Conservation (phyloP, 2,797 vertebrate species). For the Muscicapa comitata region DNA sequence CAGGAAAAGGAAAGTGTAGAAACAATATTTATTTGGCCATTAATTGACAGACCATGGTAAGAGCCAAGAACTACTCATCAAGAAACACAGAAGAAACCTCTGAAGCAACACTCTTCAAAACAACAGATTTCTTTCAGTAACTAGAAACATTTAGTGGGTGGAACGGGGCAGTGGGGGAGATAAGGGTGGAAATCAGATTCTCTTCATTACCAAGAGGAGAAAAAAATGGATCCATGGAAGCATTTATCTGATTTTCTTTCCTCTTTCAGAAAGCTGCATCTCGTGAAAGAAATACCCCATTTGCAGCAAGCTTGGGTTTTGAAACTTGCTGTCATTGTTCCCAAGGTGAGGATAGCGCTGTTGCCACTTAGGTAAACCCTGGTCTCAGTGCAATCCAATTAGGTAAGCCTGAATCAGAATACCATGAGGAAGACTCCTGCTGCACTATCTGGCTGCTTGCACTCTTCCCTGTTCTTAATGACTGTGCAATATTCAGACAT, state of each 20-base stretch:
- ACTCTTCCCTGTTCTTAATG: not conserved
- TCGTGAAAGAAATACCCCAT: not conserved
- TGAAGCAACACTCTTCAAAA: not conserved
- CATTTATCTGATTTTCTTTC: not conserved
- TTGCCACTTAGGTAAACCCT: not conserved
- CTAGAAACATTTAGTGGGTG: not conserved
- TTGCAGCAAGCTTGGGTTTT: not conserved
- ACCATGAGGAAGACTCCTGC: not conserved
- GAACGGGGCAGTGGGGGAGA: not conserved
- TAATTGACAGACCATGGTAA: not conserved
- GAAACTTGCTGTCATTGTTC: not conserved
- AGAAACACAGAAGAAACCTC: not conserved
- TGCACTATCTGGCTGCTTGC: not conserved
- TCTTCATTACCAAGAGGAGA: not conserved
- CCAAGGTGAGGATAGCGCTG: not conserved
- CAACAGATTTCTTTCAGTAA: not conserved
- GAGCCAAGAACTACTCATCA: slow-evolving; percentile 3
- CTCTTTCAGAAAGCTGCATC: not conserved
- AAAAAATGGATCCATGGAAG: not conserved
- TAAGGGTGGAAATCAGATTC: not conserved
- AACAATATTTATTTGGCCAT: not conserved
- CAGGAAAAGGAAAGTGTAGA: not conserved
- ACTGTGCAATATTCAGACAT: not conserved
- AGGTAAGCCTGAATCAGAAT: not conserved
- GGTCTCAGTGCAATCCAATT: not conserved